phyloP scores from a whole-genome alignment of 1,140 invertebrate species.

The Eumaeus atala region DNA sequence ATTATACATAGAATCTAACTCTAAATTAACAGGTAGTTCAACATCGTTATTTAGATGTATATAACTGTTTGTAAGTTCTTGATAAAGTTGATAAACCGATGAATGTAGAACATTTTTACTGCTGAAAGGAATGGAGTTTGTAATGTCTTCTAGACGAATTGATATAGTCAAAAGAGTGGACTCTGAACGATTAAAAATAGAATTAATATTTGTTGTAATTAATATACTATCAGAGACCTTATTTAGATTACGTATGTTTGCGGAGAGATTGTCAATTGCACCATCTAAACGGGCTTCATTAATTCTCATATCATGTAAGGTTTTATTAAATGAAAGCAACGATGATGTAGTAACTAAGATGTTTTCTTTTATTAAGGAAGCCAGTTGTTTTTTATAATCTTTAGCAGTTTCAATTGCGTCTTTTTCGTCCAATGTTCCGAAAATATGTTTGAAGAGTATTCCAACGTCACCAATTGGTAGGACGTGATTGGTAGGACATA shows the following conservation, averaged over 20 bases:
- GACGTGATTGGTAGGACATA: constrained; percentile 8
- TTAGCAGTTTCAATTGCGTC: no score
- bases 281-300: constrained; percentile 27
- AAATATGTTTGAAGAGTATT: constrained; percentile 19
- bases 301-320: no score
- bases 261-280: constrained; percentile 26
- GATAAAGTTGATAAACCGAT: constrained; percentile 24
- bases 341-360: constrained; percentile 20
- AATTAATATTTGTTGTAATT: constrained; percentile 25
- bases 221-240: constrained; percentile 20
- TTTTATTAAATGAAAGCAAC: no score
- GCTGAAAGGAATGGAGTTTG: constrained; percentile 28
- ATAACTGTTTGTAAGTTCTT: constrained; percentile 31
- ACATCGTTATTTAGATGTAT: constrained; percentile 25
- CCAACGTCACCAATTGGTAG: constrained; percentile 25
- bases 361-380: constrained; percentile 25
- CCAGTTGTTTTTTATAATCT: constrained; percentile 21
- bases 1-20: constrained; percentile 29
- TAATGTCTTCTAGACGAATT: constrained; percentile 33
- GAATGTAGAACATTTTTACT: constrained; percentile 32
- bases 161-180: constrained; percentile 28
- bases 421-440: constrained; percentile 2
- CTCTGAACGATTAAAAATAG: constrained; percentile 26
- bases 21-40: constrained; percentile 28
- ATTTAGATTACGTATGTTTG: constrained; percentile 24